Percentiles rank a stretch among this genome's conserved stretches.
These are phyloP conservation scores for Zaprionus inermis DNA, from an alignment of 1,140 invertebrate species.

Conservation along the genomic window DNA sequence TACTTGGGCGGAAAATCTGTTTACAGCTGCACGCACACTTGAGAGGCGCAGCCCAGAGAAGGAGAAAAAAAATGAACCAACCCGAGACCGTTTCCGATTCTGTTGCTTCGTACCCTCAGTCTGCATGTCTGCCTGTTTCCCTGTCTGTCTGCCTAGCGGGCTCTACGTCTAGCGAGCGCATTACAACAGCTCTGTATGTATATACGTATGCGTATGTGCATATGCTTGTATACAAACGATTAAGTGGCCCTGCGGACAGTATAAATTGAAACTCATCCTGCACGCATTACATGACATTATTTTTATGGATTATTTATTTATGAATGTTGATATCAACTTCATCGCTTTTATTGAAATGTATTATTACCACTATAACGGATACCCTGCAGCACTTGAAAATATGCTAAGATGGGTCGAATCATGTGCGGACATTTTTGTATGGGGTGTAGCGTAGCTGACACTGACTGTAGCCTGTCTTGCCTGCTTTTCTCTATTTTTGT, in stretches of 20 bases:
- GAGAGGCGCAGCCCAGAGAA: slow-evolving; percentile 41
- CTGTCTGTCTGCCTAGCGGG: slow-evolving; percentile 31
- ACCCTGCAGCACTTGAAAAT: slow-evolving; percentile 3
- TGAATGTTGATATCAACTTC: slow-evolving; percentile 69
- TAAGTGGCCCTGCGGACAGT: slow-evolving; percentile 58
- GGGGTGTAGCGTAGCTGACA: neutral
- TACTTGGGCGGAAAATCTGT: slow-evolving; percentile 82
- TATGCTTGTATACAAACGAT: slow-evolving; percentile 70
- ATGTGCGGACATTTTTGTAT: neutral
- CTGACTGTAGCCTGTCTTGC: neutral
- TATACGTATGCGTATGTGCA: slow-evolving; percentile 43
- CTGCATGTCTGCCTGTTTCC: neutral
- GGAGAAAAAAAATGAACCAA: slow-evolving; percentile 31
- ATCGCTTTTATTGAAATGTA: slow-evolving; percentile 64
- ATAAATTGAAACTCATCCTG: slow-evolving; percentile 48
- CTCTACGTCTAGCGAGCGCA: slow-evolving; percentile 14
- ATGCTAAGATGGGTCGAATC: neutral
- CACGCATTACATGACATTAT: slow-evolving; percentile 75
- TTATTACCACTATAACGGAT: slow-evolving; percentile 9
- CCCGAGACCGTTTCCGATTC: slow-evolving; percentile 26
- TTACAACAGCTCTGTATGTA: slow-evolving; percentile 61
- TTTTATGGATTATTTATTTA: slow-evolving; percentile 80
- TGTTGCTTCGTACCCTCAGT: slow-evolving; percentile 1
- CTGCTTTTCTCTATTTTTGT: neutral
- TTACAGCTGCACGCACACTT: slow-evolving; percentile 82